Conservation (phyloP, 2,797 vertebrate genomes). For the Sphaeramia orbicularis region DNA sequence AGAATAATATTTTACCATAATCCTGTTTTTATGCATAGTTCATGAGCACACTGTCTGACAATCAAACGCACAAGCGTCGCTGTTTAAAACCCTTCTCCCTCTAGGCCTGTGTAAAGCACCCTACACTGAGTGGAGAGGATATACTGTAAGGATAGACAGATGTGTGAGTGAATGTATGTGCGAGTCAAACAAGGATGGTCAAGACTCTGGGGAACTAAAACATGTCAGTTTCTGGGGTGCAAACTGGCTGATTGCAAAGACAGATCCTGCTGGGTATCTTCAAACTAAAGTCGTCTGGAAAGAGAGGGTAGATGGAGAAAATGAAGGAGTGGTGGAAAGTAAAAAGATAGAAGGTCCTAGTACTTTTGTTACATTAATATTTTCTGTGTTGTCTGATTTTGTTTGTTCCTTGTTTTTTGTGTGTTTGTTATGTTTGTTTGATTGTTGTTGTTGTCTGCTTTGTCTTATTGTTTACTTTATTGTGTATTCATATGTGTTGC, state of each 20-base stretch:
- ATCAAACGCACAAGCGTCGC: constrained; percentile 6
- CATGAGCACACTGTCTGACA: constrained; percentile 5
- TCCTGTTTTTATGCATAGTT: not conserved
- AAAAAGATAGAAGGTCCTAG: too few relatives aligned
- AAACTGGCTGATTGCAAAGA: constrained; percentile 32
- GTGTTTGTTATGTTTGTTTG: too few relatives aligned
- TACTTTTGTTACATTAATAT: too few relatives aligned
- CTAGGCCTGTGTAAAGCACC: constrained; percentile 12
- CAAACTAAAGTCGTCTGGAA: constrained; percentile 5
- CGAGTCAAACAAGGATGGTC: constrained; percentile 26
- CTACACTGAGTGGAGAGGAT: constrained; percentile 11
- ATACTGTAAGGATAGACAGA: constrained; percentile 1
- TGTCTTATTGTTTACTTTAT: too few relatives aligned
- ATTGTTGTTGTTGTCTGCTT: too few relatives aligned
- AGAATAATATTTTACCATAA: not conserved
- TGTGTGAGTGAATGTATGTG: constrained; percentile 5
- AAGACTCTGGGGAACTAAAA: constrained; percentile 31
- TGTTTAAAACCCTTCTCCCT: constrained; percentile 9
- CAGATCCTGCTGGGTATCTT: constrained; percentile 5
- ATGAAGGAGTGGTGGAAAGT: not conserved
- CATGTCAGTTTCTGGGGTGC: constrained; percentile 16
- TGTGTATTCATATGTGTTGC: too few relatives aligned
- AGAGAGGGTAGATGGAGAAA: not conserved
- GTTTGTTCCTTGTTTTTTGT: too few relatives aligned
- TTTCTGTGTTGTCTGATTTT: too few relatives aligned